Conservation (phyloP, 1,140 invertebrate species). For the Chelonus insularis region DNA sequence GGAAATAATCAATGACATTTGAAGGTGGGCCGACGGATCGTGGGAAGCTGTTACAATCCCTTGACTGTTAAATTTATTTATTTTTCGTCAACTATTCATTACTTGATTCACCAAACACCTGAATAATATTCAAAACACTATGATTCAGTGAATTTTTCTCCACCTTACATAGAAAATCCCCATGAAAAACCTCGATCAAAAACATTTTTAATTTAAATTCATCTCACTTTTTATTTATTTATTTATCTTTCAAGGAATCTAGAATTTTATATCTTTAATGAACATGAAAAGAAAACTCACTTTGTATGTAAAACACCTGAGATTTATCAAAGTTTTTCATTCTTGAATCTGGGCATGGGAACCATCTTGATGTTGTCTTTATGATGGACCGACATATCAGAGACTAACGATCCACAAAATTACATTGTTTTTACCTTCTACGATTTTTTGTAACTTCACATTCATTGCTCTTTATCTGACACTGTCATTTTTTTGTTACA, state of each 20-base stretch:
- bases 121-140: no score
- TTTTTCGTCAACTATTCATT: not conserved
- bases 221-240: no score
- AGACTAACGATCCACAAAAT: slow-evolving; percentile 53
- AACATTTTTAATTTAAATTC: no score
- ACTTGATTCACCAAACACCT: not conserved
- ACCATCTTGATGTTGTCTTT: slow-evolving; percentile 30
- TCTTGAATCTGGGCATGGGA: slow-evolving; percentile 23
- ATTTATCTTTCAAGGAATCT: no score
- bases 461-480: no score
- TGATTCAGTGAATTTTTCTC: no score
- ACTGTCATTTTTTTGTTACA: no score
- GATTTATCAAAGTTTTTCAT: slow-evolving; percentile 21
- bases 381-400: slow-evolving; percentile 45
- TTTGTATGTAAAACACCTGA: slow-evolving; percentile 16
- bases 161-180: no score
- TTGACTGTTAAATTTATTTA: not conserved
- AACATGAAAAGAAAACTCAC: not conserved
- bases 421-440: slow-evolving; percentile 30
- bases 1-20: no score
- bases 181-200: no score
- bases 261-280: no score
- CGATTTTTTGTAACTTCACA: not conserved
- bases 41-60: not conserved
- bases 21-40: slow-evolving; percentile 7